A percentile compares a stretch with the other conserved stretches of the same genome.
Conservation (phyloP, 2,797 vertebrate genomes). For the Sternotherus odoratus region DNA sequence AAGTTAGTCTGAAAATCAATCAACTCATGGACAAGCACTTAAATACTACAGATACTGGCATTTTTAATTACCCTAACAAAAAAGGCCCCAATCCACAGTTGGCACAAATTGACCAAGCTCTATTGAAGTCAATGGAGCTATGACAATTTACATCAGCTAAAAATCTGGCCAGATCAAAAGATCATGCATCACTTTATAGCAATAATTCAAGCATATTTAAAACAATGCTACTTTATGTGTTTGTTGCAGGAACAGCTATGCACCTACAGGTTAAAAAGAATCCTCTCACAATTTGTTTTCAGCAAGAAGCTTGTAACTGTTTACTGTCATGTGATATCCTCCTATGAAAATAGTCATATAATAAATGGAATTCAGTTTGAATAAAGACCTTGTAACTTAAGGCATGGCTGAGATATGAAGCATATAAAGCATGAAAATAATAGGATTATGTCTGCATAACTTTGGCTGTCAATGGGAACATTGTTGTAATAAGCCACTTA, state of each 20-base stretch:
- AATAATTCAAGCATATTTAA: neutral
- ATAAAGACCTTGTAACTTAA: neutral
- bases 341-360: neutral
- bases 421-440: slow-evolving; percentile 13
- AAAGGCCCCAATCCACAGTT: neutral
- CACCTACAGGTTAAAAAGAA: neutral
- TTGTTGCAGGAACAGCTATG: neutral
- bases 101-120: neutral
- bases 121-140: neutral
- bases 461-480: neutral
- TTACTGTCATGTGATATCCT: neutral
- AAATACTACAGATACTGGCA: neutral
- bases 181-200: neutral
- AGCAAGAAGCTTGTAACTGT: neutral
- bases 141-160: neutral
- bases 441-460: slow-evolving; percentile 11
- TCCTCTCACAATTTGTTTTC: neutral
- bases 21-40: neutral
- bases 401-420: neutral
- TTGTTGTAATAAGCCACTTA: slow-evolving; percentile 3
- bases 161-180: neutral
- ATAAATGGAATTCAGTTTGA: neutral
- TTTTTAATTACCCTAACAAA: neutral
- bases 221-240: neutral
- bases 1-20: neutral